A percentile compares a stretch with the other conserved stretches of the same genome.
Evolutionary conservation across 2,888 invertebrate genomes (phyloP).

Genomic region (Desoria tigrina): DNA sequence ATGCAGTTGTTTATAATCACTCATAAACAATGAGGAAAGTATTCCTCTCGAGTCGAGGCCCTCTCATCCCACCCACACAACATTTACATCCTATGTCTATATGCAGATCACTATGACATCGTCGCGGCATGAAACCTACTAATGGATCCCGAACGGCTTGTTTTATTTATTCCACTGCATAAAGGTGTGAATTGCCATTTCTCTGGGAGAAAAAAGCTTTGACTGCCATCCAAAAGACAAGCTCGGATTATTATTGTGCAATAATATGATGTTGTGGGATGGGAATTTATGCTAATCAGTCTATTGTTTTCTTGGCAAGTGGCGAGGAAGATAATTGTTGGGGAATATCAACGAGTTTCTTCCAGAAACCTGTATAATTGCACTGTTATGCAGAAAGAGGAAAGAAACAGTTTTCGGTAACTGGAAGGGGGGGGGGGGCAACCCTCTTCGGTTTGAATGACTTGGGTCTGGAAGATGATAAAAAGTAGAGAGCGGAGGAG

Average conservation of each 20-base stretch:
- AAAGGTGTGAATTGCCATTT: no score
- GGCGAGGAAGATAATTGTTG: conserved; percentile 8
- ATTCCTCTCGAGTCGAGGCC: no score
- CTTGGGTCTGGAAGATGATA: not conserved
- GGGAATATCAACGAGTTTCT: conserved; percentile 40
- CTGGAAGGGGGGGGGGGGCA: not conserved
- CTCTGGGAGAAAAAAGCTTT: no score
- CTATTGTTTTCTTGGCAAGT: conserved; percentile 27
- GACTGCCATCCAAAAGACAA: no score
- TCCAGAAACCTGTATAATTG: conserved; percentile 17
- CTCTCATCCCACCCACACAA: no score
- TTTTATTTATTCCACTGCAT: no score
- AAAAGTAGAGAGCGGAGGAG: conserved; percentile 8
- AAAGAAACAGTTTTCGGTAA: not conserved
- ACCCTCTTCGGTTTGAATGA: not conserved
- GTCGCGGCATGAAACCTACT: no score
- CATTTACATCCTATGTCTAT: no score
- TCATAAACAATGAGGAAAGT: not conserved
- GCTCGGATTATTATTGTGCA: no score
- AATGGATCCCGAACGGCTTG: no score
- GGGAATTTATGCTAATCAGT: not conserved
- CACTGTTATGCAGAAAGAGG: conserved; percentile 3
- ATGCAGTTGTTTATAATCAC: not conserved
- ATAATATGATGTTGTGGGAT: not conserved
- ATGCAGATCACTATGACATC: no score